phyloP scores from a whole-genome alignment of 2,888 invertebrate genomes.

The Hydriomena furcata region DNA sequence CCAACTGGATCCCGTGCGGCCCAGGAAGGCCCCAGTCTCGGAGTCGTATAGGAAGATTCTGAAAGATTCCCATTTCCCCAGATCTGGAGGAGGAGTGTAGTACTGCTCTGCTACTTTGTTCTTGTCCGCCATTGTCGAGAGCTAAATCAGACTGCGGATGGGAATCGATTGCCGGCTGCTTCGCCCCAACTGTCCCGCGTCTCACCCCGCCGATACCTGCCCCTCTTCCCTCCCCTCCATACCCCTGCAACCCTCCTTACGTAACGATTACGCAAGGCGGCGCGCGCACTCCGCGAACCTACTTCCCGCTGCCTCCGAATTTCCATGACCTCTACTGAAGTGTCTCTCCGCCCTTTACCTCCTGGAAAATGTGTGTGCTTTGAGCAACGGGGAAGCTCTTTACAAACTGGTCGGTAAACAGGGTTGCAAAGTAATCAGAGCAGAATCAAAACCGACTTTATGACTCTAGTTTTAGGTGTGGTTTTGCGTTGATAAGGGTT shows the following conservation, averaged over 20 bases:
- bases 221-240: conserved; percentile 46
- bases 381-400: conserved; percentile 41
- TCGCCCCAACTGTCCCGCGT: conserved; percentile 54
- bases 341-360: conserved; percentile 6
- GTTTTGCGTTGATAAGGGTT: conserved; percentile 27
- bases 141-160: conserved; percentile 74
- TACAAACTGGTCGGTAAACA: conserved; percentile 39
- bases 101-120: conserved; percentile 88
- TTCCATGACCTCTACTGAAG: conserved; percentile 37
- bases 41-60: conserved; percentile 95
- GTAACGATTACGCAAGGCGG: conserved; percentile 77
- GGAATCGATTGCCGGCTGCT: conserved; percentile 72
- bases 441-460: conserved; percentile 20
- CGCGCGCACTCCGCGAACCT: conserved; percentile 70
- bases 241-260: conserved; percentile 71
- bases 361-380: not conserved
- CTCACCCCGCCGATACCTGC: conserved; percentile 35
- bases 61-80: conserved; percentile 94
- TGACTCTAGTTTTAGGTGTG: conserved; percentile 17
- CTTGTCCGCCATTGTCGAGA: conserved; percentile 89
- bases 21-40: conserved; percentile 95
- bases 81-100: conserved; percentile 90
- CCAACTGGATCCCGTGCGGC: conserved; percentile 96
- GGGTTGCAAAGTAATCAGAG: conserved; percentile 40
- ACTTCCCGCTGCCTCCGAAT: conserved; percentile 46